These are phyloP conservation scores for Anarsia innoxiella DNA, from an alignment of 2,888 invertebrate species.

Conservation along the genomic window DNA sequence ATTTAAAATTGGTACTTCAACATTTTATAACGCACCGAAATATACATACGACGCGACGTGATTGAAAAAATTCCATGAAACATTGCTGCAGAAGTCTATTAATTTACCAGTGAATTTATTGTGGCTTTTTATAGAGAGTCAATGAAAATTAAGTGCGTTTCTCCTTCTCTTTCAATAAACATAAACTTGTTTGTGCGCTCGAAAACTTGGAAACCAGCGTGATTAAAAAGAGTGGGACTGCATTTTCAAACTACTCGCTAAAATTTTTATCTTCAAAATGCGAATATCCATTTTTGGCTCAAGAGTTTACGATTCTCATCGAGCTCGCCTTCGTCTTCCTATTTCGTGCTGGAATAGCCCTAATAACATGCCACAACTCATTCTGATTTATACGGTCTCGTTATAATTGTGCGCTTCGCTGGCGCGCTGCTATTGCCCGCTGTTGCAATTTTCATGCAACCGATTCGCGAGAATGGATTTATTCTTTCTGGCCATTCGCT, in stretches of 20 bases:
- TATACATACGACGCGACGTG: no score
- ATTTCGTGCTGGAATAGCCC: conserved; percentile 62
- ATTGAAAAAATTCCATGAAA: no score
- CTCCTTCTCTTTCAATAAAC: not conserved
- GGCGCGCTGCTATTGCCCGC: conserved; percentile 60
- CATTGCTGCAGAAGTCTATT: no score
- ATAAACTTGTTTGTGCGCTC: not conserved
- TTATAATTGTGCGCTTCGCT: conserved; percentile 73
- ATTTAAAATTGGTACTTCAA: no score
- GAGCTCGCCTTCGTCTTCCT: conserved; percentile 54
- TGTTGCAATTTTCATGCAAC: conserved; percentile 71
- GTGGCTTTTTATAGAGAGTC: not conserved
- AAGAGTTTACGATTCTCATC: conserved; percentile 50
- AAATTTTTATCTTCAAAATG: conserved; percentile 39
- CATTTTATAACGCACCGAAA: no score
- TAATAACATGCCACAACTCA: conserved; percentile 75
- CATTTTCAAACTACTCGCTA: conserved; percentile 16
- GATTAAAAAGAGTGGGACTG: conserved; percentile 5
- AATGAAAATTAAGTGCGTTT: conserved; percentile 3
- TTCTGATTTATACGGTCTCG: conserved; percentile 74
- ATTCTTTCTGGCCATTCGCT: conserved; percentile 65
- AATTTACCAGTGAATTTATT: not conserved
- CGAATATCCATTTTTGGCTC: conserved; percentile 32
- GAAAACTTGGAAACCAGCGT: conserved; percentile 1
- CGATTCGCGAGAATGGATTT: conserved; percentile 64